Percentiles rank a stretch among this genome's conserved stretches.
These are phyloP conservation scores for Hydrolagus affinis DNA, from an alignment of 2,113 vertebrate species.

Conservation along the genomic window DNA sequence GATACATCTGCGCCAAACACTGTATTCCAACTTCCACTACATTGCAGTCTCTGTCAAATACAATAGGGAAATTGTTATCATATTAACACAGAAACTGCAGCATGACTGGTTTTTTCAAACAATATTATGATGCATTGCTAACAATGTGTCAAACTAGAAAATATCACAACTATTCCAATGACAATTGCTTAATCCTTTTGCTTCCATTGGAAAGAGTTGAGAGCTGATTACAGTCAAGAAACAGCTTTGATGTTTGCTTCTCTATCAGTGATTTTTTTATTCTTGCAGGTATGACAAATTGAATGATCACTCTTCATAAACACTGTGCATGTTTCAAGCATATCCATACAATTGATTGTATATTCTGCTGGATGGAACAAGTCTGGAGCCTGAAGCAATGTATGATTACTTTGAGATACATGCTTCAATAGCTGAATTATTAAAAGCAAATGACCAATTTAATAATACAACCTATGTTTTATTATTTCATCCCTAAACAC, in stretches of 20 bases:
- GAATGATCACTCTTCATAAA: neutral
- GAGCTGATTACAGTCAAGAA: neutral
- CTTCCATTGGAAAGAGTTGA: neutral
- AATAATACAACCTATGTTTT: neutral
- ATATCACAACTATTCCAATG: neutral
- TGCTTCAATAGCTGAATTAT: neutral
- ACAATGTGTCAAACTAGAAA: neutral
- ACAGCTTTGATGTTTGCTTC: neutral
- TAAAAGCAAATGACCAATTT: neutral
- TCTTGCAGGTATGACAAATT: conserved; percentile 4
- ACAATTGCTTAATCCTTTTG: neutral
- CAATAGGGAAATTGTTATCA: neutral
- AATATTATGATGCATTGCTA: neutral
- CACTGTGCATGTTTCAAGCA: neutral
- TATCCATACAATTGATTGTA: neutral
- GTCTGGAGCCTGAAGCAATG: neutral
- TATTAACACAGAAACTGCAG: neutral
- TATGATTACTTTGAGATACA: neutral
- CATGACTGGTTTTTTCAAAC: neutral
- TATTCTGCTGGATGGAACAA: neutral
- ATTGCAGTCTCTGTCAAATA: neutral
- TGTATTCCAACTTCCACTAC: too few relatives aligned
- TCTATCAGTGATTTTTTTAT: neutral
- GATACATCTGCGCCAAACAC: too few relatives aligned
- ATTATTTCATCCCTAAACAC: neutral